Evolutionary conservation across 2,113 vertebrate genomes (phyloP), one percentile per base, ranked within the genome.

Genomic region (Todiramphus saurophagus): DNA sequence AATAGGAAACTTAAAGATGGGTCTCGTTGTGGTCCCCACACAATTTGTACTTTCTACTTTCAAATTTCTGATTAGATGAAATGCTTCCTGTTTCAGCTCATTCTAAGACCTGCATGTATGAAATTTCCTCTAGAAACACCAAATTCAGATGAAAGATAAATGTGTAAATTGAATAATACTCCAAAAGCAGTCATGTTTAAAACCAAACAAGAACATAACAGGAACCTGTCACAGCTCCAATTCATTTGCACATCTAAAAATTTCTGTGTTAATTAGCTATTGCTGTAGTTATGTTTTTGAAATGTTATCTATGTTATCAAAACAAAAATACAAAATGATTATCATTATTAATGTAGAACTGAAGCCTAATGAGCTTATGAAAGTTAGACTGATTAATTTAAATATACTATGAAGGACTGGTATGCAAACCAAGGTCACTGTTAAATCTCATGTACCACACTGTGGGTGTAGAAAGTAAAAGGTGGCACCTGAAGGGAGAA

Each of bases 331-430:
- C 18, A 80, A 92, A 94, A 78, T 74, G 30, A 5, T 91, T 94
- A 93, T 89, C 33, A 46, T 81, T 55, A 95, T 62, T 94, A 93
- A 92, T 75, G 28, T 75, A 78, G 51, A 87, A 83, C 78, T 79
- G 83, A 92, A 90, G 27, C 11, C 8, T 94, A 97, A 96, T 67
- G 67, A 93, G 37, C 43, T 89, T 93, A 73, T 0, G 3, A 94
- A 94, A 97, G 19, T 41, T 91, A 97, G 94, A 95, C 46, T 82
- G 76, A 83, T 96, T 95, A 63, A 96, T 76, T 94, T 89, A 90
- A 93, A 39, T 5, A 25, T 46, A 14, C 50, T 51, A 27, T 25
- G 12, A 55, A 30, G 14, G 6, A 55, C 5, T 55, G 51, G 15
- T 30, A 13, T 55, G 51, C 51, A 55, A 27, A 30, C 14, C 53